A percentile compares a stretch with the other conserved stretches of the same genome.
These are phyloP conservation scores for Tragelaphus scriptus DNA, from an alignment of 2,113 vertebrate genomes.

Conservation along the genomic window DNA sequence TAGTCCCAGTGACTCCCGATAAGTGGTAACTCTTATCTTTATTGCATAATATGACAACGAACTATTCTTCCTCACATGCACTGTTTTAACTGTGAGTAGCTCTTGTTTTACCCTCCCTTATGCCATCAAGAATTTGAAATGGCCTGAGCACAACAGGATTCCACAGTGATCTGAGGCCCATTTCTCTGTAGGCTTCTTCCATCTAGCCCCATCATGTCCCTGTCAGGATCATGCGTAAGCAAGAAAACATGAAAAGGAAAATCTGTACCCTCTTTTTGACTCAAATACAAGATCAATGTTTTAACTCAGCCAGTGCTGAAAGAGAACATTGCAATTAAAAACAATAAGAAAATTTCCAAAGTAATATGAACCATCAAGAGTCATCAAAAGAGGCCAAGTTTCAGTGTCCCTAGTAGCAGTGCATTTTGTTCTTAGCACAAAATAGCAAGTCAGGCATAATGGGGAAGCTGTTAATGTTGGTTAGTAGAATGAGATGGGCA, in stretches of 20 bases:
- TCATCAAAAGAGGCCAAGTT: not conserved
- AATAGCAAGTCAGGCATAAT: conserved; percentile 17
- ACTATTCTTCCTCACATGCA: not conserved
- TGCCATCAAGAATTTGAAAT: not conserved
- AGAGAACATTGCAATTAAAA: not conserved
- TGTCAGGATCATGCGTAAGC: not conserved
- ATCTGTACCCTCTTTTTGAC: not conserved
- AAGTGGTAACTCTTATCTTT: not conserved
- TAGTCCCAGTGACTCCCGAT: not conserved
- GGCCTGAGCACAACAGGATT: not conserved
- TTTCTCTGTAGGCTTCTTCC: not conserved
- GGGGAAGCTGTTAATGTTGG: conserved; percentile 28
- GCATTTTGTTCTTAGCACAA: conserved; percentile 39
- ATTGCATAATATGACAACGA: not conserved
- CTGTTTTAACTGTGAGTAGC: not conserved
- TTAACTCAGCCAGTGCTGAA: not conserved
- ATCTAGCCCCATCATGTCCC: not conserved
- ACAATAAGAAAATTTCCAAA: not conserved
- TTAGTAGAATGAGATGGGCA: not conserved
- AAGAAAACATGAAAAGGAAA: not conserved
- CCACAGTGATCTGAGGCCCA: not conserved
- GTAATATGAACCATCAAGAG: not conserved
- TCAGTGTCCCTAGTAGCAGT: not conserved
- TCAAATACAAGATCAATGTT: not conserved
- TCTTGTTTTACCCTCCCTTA: not conserved